These are phyloP conservation scores for Onchidella celtica DNA, from an alignment of 2,888 invertebrate species.

Conservation along the genomic window DNA sequence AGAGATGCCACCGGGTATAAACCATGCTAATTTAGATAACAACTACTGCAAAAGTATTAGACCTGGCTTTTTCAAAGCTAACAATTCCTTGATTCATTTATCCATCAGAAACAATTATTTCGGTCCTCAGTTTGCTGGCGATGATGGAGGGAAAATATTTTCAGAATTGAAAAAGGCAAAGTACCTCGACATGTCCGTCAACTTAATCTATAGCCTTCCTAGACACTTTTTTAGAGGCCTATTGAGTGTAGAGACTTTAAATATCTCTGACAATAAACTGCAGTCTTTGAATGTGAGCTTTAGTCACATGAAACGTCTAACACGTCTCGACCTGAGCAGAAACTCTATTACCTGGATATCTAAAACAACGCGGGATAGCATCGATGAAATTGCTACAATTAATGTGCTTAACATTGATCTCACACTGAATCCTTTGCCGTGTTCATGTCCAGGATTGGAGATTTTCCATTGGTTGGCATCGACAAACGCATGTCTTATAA, in stretches of 20 bases:
- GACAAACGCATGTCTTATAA: slow-evolving; percentile 2
- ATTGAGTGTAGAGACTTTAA: not conserved
- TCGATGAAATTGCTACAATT: too few species aligned
- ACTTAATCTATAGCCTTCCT: too few species aligned
- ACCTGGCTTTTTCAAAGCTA: not conserved
- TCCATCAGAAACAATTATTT: too few species aligned
- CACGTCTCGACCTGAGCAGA: too few species aligned
- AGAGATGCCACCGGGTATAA: not conserved
- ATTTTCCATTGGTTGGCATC: slow-evolving; percentile 31
- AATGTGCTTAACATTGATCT: too few species aligned
- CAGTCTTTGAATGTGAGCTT: not conserved
- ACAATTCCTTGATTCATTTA: not conserved
- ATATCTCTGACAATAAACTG: too few species aligned
- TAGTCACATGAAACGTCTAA: slow-evolving; percentile 10
- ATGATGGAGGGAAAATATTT: not conserved
- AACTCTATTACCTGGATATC: slow-evolving; percentile 16
- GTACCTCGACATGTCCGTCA: slow-evolving; percentile 21
- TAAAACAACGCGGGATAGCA: not conserved
- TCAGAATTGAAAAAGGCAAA: not conserved
- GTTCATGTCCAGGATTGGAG: too few species aligned
- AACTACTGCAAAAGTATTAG: not conserved
- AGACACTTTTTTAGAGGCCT: slow-evolving; percentile 6
- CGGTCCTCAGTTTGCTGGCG: slow-evolving; percentile 12
- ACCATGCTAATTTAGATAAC: not conserved
- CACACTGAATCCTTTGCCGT: too few species aligned